Percentiles rank a stretch among this genome's conserved stretches.
These are phyloP conservation scores for Troides helena DNA, from an alignment of 2,888 invertebrate species.

Conservation along the genomic window DNA sequence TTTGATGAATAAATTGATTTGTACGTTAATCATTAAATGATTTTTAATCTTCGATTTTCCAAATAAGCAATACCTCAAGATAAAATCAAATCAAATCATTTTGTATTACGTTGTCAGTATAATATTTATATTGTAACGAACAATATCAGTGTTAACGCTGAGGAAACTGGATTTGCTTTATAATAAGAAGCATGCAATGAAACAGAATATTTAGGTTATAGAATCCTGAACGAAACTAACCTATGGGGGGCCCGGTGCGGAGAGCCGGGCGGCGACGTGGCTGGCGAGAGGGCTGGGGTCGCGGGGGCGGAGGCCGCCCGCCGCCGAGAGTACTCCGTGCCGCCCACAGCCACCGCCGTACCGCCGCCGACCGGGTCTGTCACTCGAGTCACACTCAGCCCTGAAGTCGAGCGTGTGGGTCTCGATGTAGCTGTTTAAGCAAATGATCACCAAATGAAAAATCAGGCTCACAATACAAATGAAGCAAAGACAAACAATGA, in stretches of 20 bases:
- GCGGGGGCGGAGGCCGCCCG: constrained; percentile 86
- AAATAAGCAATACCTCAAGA: too few species aligned
- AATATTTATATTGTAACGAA: not conserved
- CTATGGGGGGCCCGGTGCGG: constrained; percentile 71
- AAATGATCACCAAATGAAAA: not conserved
- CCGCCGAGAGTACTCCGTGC: constrained; percentile 77
- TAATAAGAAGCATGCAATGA: too few species aligned
- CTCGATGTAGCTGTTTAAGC: constrained; percentile 84
- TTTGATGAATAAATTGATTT: too few species aligned
- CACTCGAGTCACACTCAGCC: constrained; percentile 83
- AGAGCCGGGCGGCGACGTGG: constrained; percentile 86
- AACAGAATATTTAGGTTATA: not conserved
- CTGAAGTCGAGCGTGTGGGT: constrained; percentile 86
- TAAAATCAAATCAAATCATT: not conserved
- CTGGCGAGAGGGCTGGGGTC: constrained; percentile 87
- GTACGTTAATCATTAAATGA: too few species aligned
- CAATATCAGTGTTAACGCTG: not conserved
- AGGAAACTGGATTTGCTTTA: too few species aligned
- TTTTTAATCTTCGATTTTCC: too few species aligned
- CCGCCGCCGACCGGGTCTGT: constrained; percentile 81
- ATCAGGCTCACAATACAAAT: too few species aligned
- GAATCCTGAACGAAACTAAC: constrained; percentile 38
- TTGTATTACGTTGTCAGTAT: not conserved
- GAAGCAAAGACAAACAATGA: too few species aligned
- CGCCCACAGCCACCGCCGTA: constrained; percentile 82